Conservation (phyloP, 2,113 vertebrate species). For the Triplophysa siluroides region DNA sequence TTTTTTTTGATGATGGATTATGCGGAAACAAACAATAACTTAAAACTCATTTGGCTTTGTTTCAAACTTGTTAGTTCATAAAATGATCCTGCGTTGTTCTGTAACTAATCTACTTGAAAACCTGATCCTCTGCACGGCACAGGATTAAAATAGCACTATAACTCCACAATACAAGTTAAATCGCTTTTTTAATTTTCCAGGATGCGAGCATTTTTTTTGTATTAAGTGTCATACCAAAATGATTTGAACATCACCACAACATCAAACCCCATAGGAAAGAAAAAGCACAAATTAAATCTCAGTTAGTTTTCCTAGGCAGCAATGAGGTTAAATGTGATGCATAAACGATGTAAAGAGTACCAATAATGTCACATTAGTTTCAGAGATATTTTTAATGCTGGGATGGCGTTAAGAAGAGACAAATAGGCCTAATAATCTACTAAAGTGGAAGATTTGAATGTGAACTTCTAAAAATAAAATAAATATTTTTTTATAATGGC, state of each 20-base stretch:
- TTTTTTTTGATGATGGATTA: slow-evolving; percentile 65
- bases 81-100: background rate
- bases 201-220: background rate
- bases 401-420: too few species aligned
- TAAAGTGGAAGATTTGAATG: too few species aligned
- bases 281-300: too few species aligned
- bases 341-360: too few species aligned
- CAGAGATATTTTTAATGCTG: too few species aligned
- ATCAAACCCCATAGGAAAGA: background rate
- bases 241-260: background rate
- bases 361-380: too few species aligned
- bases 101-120: slow-evolving; percentile 25
- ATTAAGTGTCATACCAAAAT: background rate
- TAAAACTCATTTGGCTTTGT: slow-evolving; percentile 50
- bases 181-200: too few species aligned
- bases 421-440: too few species aligned
- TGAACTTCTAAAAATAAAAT: too few species aligned
- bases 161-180: background rate
- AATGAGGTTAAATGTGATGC: too few species aligned
- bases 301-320: too few species aligned
- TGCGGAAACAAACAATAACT: slow-evolving; percentile 39
- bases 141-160: slow-evolving; percentile 3
- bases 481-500: too few species aligned
- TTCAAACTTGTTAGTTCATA: background rate
- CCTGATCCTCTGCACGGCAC: background rate